These are phyloP conservation scores for Drosophila littoralis DNA, from an alignment of 1,140 invertebrate species.

Conservation along the genomic window DNA sequence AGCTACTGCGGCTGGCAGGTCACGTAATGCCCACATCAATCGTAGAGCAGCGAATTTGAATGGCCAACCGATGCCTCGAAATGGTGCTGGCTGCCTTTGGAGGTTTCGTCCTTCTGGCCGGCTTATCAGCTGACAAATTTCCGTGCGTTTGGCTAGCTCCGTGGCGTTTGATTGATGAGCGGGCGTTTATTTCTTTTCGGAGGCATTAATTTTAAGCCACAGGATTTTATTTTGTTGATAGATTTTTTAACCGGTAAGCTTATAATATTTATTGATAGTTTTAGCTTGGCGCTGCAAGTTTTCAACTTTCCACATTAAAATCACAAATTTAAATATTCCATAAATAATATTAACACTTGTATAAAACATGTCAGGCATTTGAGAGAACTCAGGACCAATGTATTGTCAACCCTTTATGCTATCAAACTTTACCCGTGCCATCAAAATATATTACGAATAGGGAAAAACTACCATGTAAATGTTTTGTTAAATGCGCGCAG, in stretches of 20 bases:
- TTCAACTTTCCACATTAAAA: no score
- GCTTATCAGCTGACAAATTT: conserved; percentile 79
- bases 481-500: conserved; percentile 62
- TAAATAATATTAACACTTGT: not conserved
- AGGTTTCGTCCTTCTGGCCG: conserved; percentile 34
- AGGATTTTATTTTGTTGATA: conserved; percentile 36
- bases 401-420: conserved; percentile 29
- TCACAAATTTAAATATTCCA: not conserved
- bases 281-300: no score
- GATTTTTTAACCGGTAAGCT: not conserved
- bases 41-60: conserved; percentile 44
- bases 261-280: conserved; percentile 2
- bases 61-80: conserved; percentile 14
- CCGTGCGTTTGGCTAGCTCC: conserved; percentile 48
- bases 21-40: conserved; percentile 83
- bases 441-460: conserved; percentile 35
- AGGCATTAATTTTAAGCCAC: conserved; percentile 18
- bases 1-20: conserved; percentile 50
- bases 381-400: conserved; percentile 51
- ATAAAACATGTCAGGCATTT: conserved; percentile 26
- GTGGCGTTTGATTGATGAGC: conserved; percentile 74
- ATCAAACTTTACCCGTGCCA: conserved; percentile 2
- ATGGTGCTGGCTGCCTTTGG: conserved; percentile 17
- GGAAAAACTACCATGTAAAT: conserved; percentile 66
- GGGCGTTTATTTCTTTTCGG: conserved; percentile 38